Base-by-base conservation (phyloP, 2,888 invertebrate genomes). In the Torymus auratus region DNA sequence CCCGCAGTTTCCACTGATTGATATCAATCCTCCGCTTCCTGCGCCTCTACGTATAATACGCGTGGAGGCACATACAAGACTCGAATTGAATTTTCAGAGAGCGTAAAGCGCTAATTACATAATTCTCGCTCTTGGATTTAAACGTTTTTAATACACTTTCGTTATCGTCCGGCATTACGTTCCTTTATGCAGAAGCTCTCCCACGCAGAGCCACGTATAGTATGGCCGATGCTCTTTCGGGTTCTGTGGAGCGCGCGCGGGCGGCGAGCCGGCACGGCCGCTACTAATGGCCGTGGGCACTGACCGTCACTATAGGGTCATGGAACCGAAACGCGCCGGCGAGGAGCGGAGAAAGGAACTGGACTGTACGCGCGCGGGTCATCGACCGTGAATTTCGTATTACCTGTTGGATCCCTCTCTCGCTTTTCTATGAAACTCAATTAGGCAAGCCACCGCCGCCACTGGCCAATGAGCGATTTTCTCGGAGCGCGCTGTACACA, bases 331-430 rank as follows among this genome's bases (percentile, higher is more conserved):
- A 73, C 73, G 73, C 41, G 65, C 52, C 5, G 13, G 55, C 72
- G 53, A 50, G 58, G 12, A 41, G 7, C 5, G 71, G 61, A 77
- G 71, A 76, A 71, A 80, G 76, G 80, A 68, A 80, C 70, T 68
- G 56, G 23, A 55, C 12, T 12, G 28, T 23, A 20, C 55, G 41
- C 20, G 12, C n/a, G 12, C 23, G 67, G 81, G 78, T 81, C 78
- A 73, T 73, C 73, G 77, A 73, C 81, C 81, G 69, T 77, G 73
- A 78, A 77, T 76, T 81, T 81, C 70, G 78, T 61, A 62, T 77
- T 81, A 81, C 81, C 81, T 78, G 78, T 78, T 81, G 73, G 73
- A 73, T 52, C 53, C 53, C 20, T 7, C 4, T 3, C 17, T 13
- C 50, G 52, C n/a, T 74, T 72, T 61, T 64, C 62, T 74, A 64